phyloP scores from a whole-genome alignment of 2,888 invertebrate species.

The Erannis defoliaria region DNA sequence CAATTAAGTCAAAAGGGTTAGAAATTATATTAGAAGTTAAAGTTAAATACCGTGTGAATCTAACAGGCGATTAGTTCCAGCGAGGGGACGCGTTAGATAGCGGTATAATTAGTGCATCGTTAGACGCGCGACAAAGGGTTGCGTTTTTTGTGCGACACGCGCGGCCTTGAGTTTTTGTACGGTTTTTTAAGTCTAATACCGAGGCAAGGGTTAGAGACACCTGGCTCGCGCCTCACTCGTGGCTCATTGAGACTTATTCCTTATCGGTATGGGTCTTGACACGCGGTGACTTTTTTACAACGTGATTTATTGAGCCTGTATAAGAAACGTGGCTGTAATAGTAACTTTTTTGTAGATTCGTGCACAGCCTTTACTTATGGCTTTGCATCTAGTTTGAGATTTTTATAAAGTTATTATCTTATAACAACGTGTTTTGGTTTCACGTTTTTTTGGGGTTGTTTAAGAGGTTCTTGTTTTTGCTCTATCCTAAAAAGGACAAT shows the following conservation, averaged over 20 bases:
- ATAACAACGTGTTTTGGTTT: no score
- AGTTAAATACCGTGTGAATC: conserved; percentile 58
- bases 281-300: conserved; percentile 2
- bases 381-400: background rate
- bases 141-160: conserved; percentile 60
- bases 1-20: conserved; percentile 38
- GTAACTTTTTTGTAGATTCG: background rate
- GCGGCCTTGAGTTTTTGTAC: conserved; percentile 59
- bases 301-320: background rate
- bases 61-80: conserved; percentile 66
- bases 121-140: conserved; percentile 68
- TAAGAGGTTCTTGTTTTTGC: no score
- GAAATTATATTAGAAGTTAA: conserved; percentile 33
- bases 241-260: conserved; percentile 5
- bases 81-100: conserved; percentile 65
- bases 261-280: background rate
- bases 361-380: background rate
- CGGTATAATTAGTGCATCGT: conserved; percentile 56
- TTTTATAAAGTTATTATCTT: no score
- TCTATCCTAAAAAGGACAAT: no score
- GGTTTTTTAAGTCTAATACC: conserved; percentile 53
- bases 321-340: background rate
- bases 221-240: conserved; percentile 8
- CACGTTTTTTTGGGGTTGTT: no score
- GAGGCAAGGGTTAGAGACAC: conserved; percentile 42